Evolutionary conservation across 2,113 vertebrate genomes (phyloP), one percentile per base, ranked within the genome.

Genomic region (Zingel zingel): DNA sequence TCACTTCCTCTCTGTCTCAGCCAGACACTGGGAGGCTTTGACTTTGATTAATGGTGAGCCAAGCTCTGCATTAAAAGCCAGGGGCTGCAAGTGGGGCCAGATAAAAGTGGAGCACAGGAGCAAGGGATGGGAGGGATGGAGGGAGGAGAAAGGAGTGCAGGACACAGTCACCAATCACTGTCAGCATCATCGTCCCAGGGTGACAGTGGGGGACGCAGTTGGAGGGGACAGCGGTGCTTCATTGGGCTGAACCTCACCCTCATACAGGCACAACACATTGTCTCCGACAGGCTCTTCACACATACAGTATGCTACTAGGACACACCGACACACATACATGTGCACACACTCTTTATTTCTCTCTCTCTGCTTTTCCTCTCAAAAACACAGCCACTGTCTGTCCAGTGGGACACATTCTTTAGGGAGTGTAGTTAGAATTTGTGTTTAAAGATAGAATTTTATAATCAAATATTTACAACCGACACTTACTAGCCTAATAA

Each of bases 11-110:
- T 88, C 68, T 86, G 69, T 91, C 83, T 84, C 75, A 64, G 85
- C 89, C 84, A 85, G 92, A 93, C 79, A 78, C 91, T 70, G 61
- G 82, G 82, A 91, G 91, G 85, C 86, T 91, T 80, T 92, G 93
- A 94, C 93, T 94, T 94, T 95, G 94, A 95, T 94, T 94, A 94
- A 94, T 95, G 92, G 89, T 92, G 90, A 94, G 89, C 87, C 91
- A 57, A 89, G 88, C 88, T 90, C 92, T 93, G 89, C 90, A 93
- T 93, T 94, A 92, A 92, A 93, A 94, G 89, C 90, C 92, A 93
- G 89, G 87, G 91, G 89, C 94, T 90, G 91, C 87, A 66, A 91
- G 88, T 84, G 83, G 86, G 88, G 89, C 90, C 88, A 91, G 92
- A 92, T 88, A 91, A 90, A 94, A 91, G 90, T 93, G 89, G 92